Evolutionary conservation across 2,113 vertebrate genomes (phyloP).

Genomic region (Carassius carassius): DNA sequence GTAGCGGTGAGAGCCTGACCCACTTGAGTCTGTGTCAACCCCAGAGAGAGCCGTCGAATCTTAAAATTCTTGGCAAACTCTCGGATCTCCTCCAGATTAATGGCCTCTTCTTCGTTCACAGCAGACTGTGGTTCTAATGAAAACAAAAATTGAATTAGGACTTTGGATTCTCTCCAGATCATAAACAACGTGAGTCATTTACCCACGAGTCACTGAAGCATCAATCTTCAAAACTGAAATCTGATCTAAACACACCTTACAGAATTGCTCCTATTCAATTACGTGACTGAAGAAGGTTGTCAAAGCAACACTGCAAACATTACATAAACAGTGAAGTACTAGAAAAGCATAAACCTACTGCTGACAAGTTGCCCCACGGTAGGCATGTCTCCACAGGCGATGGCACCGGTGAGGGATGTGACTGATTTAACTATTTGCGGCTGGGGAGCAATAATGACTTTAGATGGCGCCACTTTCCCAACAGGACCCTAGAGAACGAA

Average conservation of each 20-base stretch:
- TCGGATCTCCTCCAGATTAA: constrained; percentile 95
- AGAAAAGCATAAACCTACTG: constrained; percentile 77
- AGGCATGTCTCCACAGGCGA: constrained; percentile 85
- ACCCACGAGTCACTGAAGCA: not conserved
- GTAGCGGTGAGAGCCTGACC: constrained; percentile 94
- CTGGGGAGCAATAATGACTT: constrained; percentile 83
- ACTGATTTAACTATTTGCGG: constrained; percentile 70
- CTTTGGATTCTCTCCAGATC: constrained; percentile 9
- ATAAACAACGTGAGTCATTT: constrained; percentile 51
- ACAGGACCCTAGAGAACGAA: constrained; percentile 62
- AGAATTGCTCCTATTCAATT: not conserved
- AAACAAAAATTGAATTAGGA: constrained; percentile 45
- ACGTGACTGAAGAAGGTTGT: constrained; percentile 38
- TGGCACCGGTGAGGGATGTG: constrained; percentile 72
- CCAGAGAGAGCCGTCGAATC: constrained; percentile 90
- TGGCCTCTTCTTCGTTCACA: constrained; percentile 83
- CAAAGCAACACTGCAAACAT: not conserved
- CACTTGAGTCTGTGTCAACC: constrained; percentile 95
- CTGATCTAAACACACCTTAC: not conserved
- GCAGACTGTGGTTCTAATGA: constrained; percentile 82
- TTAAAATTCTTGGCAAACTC: constrained; percentile 99
- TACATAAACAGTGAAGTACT: constrained; percentile 35
- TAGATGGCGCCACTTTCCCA: constrained; percentile 76
- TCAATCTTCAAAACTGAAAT: constrained; percentile 7
- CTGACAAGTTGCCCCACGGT: constrained; percentile 92